Evolutionary conservation across 2,113 vertebrate genomes (phyloP).

Genomic region (Bufo gargarizans): DNA sequence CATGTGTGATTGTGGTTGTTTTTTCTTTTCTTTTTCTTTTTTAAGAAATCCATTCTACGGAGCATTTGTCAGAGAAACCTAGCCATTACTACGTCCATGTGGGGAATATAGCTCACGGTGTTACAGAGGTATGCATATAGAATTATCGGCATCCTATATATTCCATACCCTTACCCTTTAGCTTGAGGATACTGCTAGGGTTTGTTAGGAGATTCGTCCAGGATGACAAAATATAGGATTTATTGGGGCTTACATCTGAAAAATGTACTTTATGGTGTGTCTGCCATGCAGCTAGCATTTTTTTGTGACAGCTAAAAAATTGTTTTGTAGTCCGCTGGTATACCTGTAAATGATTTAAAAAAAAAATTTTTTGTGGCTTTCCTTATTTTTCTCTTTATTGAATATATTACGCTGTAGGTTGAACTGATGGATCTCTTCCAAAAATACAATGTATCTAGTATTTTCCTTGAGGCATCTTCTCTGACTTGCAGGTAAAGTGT

Average conservation of each 20-base stretch:
- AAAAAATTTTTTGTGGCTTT: background rate
- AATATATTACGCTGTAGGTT: background rate
- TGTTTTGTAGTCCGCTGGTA: no score
- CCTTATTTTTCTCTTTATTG: background rate
- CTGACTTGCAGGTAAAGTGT: conserved; percentile 7
- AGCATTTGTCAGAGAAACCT: background rate
- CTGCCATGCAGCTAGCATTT: background rate
- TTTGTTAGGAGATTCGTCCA: background rate
- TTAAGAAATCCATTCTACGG: background rate
- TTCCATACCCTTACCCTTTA: background rate
- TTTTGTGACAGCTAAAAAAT: background rate
- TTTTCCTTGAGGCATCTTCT: conserved; percentile 19
- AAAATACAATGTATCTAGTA: background rate
- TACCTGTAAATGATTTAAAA: no score
- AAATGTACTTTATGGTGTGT: background rate
- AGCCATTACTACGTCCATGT: conserved; percentile 25
- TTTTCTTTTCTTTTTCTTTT: background rate
- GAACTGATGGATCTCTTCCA: background rate
- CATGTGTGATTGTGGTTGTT: background rate
- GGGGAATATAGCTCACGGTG: conserved; percentile 17
- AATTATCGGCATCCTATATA: background rate
- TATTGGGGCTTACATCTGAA: background rate
- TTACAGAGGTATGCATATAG: conserved; percentile 28
- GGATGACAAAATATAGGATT: background rate
- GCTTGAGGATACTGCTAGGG: no score